Base-by-base conservation (phyloP, 2,888 invertebrate genomes). In the Eumacrocentrus americanus region DNA sequence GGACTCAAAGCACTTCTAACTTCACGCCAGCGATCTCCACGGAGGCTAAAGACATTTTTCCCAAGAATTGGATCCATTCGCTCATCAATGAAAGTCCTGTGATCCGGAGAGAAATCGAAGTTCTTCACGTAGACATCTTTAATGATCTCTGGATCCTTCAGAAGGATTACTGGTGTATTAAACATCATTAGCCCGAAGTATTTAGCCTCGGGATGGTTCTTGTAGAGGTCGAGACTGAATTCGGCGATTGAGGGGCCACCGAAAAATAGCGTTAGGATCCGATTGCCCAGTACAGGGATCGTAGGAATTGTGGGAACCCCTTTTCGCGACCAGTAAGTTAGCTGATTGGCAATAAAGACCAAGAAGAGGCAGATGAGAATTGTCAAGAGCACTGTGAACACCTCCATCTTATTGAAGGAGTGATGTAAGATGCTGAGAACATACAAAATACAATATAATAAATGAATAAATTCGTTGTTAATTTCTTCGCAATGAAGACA, bases 91-190 rank as follows among this genome's bases (percentile, higher is more conserved):
- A 77, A 71, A 3, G 60, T 63, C 2, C 65, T 64, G 53, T 77
- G 77, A 55, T 80, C 73, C 1, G 70, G 65, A 16, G 76, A 78
- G 23, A 70, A 65, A 1, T 78, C 75, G 48, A 79, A 79, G 44
- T 67, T 71, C 37, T 77, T 77, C 3, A 76, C 68, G 1, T 66
- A 63, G 4, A 79, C 52, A 3, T 72, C 67, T 52, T 72, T 78
- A 12, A 81, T 73, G n/a, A 80, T 40, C 1, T 80, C 74, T 0
- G 76, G 72, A 59, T 80, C 79, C 4, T 70, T 69, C 0, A 81
- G 6, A 5, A 81, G 1, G 4, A 78, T 14, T 0, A 60, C 25
- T 0, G 79, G 78, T 2, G 58, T 65, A 1, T 46, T 35, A 23
- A 79, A 72, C 18, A 75, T 73, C 61, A 75, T 73, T 12, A 64